Evolutionary conservation across 2,888 invertebrate genomes (phyloP).

Genomic region (Gryllus longicercus): DNA sequence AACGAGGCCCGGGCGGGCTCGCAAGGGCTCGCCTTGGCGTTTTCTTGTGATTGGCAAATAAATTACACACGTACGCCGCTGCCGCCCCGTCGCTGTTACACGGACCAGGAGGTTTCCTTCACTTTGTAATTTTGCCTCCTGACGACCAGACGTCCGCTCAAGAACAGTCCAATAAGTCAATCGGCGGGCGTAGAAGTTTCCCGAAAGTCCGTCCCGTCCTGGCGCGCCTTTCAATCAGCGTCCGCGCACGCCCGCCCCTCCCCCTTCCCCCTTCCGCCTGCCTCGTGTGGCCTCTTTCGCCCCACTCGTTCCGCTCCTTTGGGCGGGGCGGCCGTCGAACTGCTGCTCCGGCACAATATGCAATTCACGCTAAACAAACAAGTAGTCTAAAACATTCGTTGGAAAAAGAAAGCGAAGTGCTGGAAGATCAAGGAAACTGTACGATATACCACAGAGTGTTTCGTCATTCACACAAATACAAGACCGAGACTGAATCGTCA

Average conservation of each 20-base stretch:
- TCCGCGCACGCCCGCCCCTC: neutral
- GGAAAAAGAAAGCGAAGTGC: too few relatives aligned
- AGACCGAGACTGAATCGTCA: too few relatives aligned
- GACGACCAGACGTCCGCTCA: slow-evolving; percentile 10
- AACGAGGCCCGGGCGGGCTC: too few relatives aligned
- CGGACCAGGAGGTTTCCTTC: neutral
- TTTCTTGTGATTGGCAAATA: slow-evolving; percentile 1
- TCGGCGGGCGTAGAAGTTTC: neutral
- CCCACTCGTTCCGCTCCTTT: too few relatives aligned
- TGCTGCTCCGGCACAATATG: too few relatives aligned
- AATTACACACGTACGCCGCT: neutral
- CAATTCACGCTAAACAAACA: too few relatives aligned
- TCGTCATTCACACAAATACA: too few relatives aligned
- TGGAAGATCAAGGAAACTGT: too few relatives aligned
- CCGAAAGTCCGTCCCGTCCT: neutral
- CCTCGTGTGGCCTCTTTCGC: neutral
- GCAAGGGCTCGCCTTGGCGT: neutral
- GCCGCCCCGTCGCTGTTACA: neutral
- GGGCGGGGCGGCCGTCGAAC: too few relatives aligned
- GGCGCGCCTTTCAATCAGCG: neutral
- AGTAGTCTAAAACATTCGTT: too few relatives aligned
- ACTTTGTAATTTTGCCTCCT: slow-evolving; percentile 2
- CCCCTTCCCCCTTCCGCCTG: neutral
- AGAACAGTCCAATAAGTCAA: slow-evolving; percentile 8
- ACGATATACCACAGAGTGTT: too few relatives aligned